These are phyloP conservation scores for Sebastes nivosus DNA, from an alignment of 2,797 vertebrate genomes.

Conservation along the genomic window DNA sequence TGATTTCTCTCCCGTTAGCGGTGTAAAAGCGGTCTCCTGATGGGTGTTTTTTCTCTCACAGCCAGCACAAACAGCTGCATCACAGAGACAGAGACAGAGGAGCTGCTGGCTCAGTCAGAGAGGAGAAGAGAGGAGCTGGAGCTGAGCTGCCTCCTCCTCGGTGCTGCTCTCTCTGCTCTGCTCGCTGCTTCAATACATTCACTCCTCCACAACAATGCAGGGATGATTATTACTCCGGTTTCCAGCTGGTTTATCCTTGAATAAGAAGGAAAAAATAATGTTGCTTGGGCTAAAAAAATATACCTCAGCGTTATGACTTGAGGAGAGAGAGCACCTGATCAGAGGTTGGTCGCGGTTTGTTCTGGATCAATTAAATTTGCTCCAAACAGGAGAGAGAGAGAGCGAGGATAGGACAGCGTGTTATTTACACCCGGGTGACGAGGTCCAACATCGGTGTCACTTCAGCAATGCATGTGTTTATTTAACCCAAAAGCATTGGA, in stretches of 20 bases:
- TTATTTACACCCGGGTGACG: slow-evolving; percentile 55
- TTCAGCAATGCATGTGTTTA: background rate
- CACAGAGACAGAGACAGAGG: slow-evolving; percentile 31
- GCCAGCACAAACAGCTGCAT: slow-evolving; percentile 65
- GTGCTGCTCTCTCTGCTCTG: slow-evolving; percentile 60
- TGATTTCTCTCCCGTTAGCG: slow-evolving; percentile 32
- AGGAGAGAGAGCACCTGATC: slow-evolving; percentile 12
- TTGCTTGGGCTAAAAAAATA: background rate
- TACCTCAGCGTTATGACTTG: background rate
- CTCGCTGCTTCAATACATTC: slow-evolving; percentile 40
- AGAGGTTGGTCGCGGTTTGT: slow-evolving; percentile 33
- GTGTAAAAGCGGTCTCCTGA: slow-evolving; percentile 18
- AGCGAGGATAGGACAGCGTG: slow-evolving; percentile 60
- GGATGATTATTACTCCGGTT: slow-evolving; percentile 37
- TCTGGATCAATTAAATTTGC: slow-evolving; percentile 70
- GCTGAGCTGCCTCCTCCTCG: slow-evolving; percentile 17
- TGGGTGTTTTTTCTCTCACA: slow-evolving; percentile 7
- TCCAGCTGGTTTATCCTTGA: slow-evolving; percentile 4
- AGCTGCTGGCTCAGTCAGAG: slow-evolving; percentile 48
- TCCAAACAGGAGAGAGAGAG: slow-evolving; percentile 42
- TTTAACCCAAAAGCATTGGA: background rate
- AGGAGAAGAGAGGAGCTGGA: background rate
- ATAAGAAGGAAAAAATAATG: background rate
- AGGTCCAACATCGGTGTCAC: slow-evolving; percentile 32
- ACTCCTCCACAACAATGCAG: slow-evolving; percentile 66